Percentiles rank a stretch among this genome's conserved stretches.
Evolutionary conservation across 2,113 vertebrate genomes (phyloP).

Genomic region (Bungarus multicinctus): DNA sequence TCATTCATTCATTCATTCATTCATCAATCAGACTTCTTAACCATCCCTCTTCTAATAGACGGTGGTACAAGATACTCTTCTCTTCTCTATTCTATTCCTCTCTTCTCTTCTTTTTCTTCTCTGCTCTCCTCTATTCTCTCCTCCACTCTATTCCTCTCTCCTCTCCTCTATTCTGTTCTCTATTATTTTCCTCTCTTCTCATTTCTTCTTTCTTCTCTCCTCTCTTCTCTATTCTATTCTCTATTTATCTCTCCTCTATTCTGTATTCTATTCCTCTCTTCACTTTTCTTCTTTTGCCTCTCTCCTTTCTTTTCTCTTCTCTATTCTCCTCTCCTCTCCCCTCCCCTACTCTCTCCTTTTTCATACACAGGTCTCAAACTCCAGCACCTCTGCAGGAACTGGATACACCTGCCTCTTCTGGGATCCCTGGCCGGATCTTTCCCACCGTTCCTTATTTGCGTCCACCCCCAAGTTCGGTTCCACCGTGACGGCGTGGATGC

Average conservation of each 20-base stretch:
- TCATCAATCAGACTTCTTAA: not conserved
- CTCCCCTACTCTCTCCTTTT: too few relatives aligned
- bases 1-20: too few relatives aligned
- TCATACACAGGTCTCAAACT: slow-evolving; percentile 20
- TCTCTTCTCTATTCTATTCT: too few relatives aligned
- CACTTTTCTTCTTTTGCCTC: too few relatives aligned
- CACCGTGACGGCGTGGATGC: not conserved
- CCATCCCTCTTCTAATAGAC: not conserved
- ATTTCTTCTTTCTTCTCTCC: too few relatives aligned
- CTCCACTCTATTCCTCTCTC: accelerated
- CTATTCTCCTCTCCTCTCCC: accelerated
- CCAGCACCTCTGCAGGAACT: not conserved
- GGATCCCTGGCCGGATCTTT: too few relatives aligned
- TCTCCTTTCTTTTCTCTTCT: too few relatives aligned
- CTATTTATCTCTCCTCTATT: not conserved
- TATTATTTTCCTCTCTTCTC: accelerated
- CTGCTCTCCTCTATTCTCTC: too few relatives aligned
- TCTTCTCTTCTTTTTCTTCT: too few relatives aligned
- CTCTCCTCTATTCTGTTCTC: too few relatives aligned
- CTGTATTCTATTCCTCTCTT: not conserved
- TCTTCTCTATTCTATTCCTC: too few relatives aligned
- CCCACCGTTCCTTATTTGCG: too few relatives aligned
- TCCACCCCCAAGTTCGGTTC: not conserved
- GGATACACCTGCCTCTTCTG: not conserved
- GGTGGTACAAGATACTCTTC: not conserved